Conservation (phyloP, 2,888 invertebrate genomes). For the Apocheima hispidaria region DNA sequence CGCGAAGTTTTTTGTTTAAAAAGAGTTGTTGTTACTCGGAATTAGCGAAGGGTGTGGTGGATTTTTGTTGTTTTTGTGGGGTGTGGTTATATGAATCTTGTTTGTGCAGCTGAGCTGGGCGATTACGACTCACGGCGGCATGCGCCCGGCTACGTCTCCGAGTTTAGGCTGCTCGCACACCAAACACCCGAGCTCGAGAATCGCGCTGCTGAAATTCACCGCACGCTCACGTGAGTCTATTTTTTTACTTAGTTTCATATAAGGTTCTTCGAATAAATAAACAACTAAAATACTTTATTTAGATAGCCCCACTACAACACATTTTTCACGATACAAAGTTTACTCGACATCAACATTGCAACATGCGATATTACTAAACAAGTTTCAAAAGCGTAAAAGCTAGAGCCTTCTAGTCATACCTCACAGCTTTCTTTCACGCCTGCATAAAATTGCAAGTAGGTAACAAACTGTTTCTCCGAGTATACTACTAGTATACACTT, state of each 20-base stretch:
- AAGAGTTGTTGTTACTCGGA: conserved; percentile 26
- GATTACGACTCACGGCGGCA: conserved; percentile 97
- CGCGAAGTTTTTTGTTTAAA: conserved; percentile 30
- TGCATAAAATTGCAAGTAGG: conserved; percentile 14
- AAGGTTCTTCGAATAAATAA: background rate
- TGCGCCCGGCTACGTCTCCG: conserved; percentile 96
- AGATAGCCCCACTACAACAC: background rate
- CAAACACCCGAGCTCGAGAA: conserved; percentile 96
- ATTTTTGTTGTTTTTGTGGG: conserved; percentile 36
- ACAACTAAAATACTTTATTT: background rate
- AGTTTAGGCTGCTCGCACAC: conserved; percentile 96
- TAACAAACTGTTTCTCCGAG: conserved; percentile 22
- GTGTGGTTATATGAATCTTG: conserved; percentile 29
- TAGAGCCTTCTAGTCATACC: conserved; percentile 9
- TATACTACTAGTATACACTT: conserved; percentile 15
- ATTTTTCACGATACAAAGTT: conserved; percentile 9
- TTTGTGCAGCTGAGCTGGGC: conserved; percentile 94
- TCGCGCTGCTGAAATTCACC: conserved; percentile 95
- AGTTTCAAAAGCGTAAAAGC: conserved; percentile 17
- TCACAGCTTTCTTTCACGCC: conserved; percentile 26
- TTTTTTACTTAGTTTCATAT: background rate
- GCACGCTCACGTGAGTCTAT: conserved; percentile 91
- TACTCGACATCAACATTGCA: conserved; percentile 6
- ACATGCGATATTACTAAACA: conserved; percentile 13
- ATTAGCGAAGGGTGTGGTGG: conserved; percentile 32